phyloP scores from a whole-genome alignment of 2,113 vertebrate genomes.

The Aplodontia rufa region DNA sequence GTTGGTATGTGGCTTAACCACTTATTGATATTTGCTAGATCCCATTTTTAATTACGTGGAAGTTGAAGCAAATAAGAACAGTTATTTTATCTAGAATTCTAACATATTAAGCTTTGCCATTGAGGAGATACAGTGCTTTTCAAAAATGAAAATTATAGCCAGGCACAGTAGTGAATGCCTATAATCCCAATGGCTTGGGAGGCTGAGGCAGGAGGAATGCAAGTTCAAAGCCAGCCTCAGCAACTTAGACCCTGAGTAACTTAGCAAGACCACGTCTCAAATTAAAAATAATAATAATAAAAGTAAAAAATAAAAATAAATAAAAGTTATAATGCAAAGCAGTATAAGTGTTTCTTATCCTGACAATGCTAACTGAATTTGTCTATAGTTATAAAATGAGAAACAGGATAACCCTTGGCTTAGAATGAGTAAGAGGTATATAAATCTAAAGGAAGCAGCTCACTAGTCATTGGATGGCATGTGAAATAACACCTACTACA shows the following conservation, averaged over 20 bases:
- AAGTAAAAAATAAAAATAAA: no score
- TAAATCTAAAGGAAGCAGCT: background rate
- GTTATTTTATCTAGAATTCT: constrained; percentile 53
- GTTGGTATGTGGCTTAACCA: constrained; percentile 58
- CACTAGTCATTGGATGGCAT: background rate
- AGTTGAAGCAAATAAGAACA: constrained; percentile 61
- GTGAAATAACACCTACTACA: background rate
- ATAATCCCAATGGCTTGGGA: no score
- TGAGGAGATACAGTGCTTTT: constrained; percentile 11
- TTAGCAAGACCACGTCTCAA: no score
- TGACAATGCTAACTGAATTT: constrained; percentile 14
- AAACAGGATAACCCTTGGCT: background rate
- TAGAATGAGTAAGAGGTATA: background rate
- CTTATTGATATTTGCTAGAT: constrained; percentile 60
- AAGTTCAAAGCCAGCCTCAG: no score
- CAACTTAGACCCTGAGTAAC: no score
- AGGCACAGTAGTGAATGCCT: no score
- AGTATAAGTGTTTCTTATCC: background rate
- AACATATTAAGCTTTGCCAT: constrained; percentile 33
- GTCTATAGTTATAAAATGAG: background rate
- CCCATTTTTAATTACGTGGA: constrained; percentile 75
- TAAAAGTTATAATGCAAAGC: constrained; percentile 47
- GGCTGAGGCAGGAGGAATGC: no score
- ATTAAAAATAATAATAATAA: no score
- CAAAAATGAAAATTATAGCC: constrained; percentile 36